Evolutionary conservation across 2,113 vertebrate species (phyloP), one percentile per base, ranked within the genome.

Genomic region (Herpetotheres cachinnans): DNA sequence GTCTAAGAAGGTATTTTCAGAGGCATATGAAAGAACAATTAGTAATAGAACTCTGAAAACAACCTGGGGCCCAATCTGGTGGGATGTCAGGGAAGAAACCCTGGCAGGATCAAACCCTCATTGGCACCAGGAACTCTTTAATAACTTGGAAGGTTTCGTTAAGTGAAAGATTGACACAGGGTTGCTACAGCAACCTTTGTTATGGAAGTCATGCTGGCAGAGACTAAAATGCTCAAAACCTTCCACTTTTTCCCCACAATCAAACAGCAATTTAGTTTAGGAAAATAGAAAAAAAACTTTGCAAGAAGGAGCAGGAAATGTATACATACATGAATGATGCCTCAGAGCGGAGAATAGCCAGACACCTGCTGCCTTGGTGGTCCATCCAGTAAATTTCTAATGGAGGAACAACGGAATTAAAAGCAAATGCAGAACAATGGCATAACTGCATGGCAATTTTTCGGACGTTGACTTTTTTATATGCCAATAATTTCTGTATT

Each of bases 281-380:
- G 36, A 90, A 90, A 78, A 56, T 26, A 13, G 50, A 30, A 40
- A 30, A 34, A 82, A 73, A 62, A 27, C 8, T 73, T 56, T 79
- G 24, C 34, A 56, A 59, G 73, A 74, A 70, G 49, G 13, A 65
- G 40, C 19, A 49, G 50, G 21, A 77, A 76, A 56, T 65, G 38
- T 14, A 44, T 58, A 14, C 34, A 25, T 52, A 16, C 13, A 80
- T 50, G 36, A 82, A 0, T 46, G 49, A 46, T 93, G 61, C 27
- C 67, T 82, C 27, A 8, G 61, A 56, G 72, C 5, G 0, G 70
- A 87, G 84, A 94, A 87, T 3, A 66, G 50, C 85, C 90, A 91
- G 79, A 16, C 11, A 56, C 38, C 74, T 82, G 49, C 90, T 93
- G 82, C 87, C 74, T 92, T 95, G 82, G 85, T 95, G 93, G 95